A percentile compares a stretch with the other conserved stretches of the same genome.
phyloP scores from a whole-genome alignment of 2,888 invertebrate genomes.

The Agrotis clavis region DNA sequence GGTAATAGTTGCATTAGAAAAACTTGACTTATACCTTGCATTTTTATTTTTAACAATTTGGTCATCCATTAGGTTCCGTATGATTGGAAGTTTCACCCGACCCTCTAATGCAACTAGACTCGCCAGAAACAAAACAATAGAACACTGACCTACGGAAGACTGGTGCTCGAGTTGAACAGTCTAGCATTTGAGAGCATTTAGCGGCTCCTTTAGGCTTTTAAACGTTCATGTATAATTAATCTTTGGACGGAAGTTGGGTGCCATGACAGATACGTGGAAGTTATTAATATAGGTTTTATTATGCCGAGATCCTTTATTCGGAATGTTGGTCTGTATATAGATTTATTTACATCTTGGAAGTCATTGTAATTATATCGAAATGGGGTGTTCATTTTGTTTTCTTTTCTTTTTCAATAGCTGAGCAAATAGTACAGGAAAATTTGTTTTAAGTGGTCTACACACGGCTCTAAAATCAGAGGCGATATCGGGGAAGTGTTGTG shows the following conservation, averaged over 20 bases:
- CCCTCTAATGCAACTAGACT: conserved; percentile 30
- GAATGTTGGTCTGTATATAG: conserved; percentile 60
- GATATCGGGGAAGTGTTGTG: too few species aligned
- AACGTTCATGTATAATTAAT: conserved; percentile 64
- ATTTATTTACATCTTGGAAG: conserved; percentile 49
- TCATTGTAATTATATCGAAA: conserved; percentile 52
- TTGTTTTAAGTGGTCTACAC: too few species aligned
- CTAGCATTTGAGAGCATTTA: conserved; percentile 90
- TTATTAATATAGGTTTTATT: conserved; percentile 48
- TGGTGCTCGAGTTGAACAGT: conserved; percentile 82
- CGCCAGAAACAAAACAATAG: conserved; percentile 2
- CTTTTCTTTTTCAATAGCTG: conserved; percentile 22
- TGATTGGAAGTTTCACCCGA: not conserved
- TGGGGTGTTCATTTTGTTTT: conserved; percentile 39
- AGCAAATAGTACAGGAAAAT: conserved; percentile 16
- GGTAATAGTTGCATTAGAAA: conserved; percentile 34
- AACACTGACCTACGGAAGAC: conserved; percentile 49
- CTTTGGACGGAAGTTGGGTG: conserved; percentile 75
- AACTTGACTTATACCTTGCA: not conserved
- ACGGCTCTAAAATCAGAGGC: too few species aligned
- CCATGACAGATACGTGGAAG: conserved; percentile 74
- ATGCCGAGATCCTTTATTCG: conserved; percentile 34
- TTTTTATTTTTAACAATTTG: conserved; percentile 2
- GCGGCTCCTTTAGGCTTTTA: conserved; percentile 72
- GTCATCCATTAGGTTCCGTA: not conserved